Percentiles rank a stretch among this genome's conserved stretches.
Conservation (phyloP, 2,113 vertebrate genomes). For the Pteropus alecto region DNA sequence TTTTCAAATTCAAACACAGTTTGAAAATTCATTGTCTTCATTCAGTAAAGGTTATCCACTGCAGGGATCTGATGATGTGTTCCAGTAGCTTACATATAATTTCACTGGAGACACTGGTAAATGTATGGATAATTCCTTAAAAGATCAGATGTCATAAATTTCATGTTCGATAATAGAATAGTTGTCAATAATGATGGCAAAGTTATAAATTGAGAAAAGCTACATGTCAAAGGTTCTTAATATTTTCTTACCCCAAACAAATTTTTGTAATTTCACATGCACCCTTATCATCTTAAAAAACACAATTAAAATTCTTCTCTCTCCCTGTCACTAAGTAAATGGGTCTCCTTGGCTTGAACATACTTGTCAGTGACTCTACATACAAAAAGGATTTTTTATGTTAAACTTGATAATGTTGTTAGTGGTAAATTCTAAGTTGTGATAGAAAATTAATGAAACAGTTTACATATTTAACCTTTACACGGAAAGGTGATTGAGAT, state of each 20-base stretch:
- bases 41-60: not conserved
- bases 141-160: not conserved
- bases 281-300: not conserved
- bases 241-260: not conserved
- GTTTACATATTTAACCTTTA: not conserved
- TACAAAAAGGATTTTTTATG: not conserved
- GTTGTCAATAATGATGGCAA: not conserved
- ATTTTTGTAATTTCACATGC: not conserved
- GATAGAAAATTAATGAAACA: not conserved
- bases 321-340: not conserved
- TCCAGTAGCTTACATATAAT: not conserved
- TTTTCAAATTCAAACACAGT: too few species aligned
- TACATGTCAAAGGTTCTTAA: not conserved
- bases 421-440: not conserved
- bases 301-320: not conserved
- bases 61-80: not conserved
- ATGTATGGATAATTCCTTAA: not conserved
- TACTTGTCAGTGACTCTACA: not conserved
- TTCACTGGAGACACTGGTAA: not conserved
- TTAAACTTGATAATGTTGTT: not conserved
- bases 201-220: not conserved
- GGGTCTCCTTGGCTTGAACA: not conserved
- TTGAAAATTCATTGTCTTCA: not conserved
- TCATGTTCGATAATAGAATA: not conserved
- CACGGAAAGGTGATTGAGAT: not conserved